Evolutionary conservation across 2,797 vertebrate genomes (phyloP).

Genomic region (Linurgus olivaceus): DNA sequence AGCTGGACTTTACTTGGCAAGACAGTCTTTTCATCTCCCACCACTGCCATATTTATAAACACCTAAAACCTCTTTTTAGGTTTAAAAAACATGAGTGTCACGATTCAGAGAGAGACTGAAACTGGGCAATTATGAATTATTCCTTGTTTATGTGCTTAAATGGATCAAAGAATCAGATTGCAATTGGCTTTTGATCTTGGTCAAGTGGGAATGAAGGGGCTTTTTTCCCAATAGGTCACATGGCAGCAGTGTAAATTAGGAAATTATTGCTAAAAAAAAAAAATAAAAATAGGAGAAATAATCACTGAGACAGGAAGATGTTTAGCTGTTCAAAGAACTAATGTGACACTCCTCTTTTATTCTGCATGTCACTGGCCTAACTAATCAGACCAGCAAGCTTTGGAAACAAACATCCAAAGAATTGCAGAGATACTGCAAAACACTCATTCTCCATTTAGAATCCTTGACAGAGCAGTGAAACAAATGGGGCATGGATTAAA

Average conservation of each 20-base stretch:
- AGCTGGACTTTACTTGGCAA: background rate
- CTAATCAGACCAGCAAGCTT: background rate
- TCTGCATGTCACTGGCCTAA: background rate
- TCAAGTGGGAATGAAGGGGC: background rate
- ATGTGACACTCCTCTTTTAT: background rate
- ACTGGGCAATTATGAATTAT: background rate
- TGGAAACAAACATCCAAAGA: conserved; percentile 32
- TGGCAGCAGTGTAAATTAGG: background rate
- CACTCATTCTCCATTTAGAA: background rate
- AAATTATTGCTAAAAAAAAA: background rate
- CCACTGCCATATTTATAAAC: background rate
- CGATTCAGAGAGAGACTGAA: background rate
- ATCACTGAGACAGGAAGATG: background rate
- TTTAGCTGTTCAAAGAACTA: background rate
- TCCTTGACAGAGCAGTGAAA: conserved; percentile 19
- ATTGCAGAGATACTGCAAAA: background rate
- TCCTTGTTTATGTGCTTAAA: background rate
- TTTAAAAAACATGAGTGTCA: fast-evolving
- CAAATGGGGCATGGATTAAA: background rate
- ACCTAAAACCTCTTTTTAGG: background rate
- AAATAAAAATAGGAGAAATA: background rate
- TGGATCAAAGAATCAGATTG: background rate
- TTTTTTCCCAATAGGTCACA: background rate
- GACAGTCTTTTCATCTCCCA: background rate
- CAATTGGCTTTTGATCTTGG: background rate